These are phyloP conservation scores for Cladorhizidae sp. DNA, from an alignment of 37 sponge, comb jelly and placozoan genomes.

Conservation along the genomic window DNA sequence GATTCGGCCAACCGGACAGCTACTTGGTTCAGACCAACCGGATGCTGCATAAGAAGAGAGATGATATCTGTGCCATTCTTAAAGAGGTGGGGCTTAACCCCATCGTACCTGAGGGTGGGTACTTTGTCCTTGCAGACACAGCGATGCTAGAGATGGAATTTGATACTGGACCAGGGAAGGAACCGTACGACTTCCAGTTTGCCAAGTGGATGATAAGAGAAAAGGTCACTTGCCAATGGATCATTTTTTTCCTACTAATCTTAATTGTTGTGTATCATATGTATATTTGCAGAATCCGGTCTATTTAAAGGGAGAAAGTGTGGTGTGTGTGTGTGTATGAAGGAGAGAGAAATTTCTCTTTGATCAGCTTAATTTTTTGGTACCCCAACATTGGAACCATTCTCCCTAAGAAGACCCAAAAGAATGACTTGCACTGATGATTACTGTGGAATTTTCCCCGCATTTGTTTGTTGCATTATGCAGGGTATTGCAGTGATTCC, in stretches of 20 bases:
- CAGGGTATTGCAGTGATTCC: slow-evolving; percentile 91
- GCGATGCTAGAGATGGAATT: slow-evolving; percentile 57
- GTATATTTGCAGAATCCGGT: too few species aligned
- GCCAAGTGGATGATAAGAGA: slow-evolving; percentile 87
- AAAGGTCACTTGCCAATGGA: slow-evolving; percentile 44
- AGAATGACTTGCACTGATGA: too few species aligned
- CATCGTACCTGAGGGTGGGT: slow-evolving; percentile 91
- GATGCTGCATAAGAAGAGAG: slow-evolving; percentile 71
- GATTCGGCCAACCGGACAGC: slow-evolving; percentile 64
- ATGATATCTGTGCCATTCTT: slow-evolving; percentile 72
- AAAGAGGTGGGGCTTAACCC: slow-evolving; percentile 83
- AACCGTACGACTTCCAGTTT: slow-evolving; percentile 85
- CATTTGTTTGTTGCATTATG: background rate
- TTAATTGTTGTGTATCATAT: too few species aligned
- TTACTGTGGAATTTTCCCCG: too few species aligned
- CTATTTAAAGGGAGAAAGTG: too few species aligned
- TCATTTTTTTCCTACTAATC: too few species aligned
- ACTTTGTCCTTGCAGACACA: slow-evolving; percentile 93
- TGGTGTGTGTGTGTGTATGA: too few species aligned
- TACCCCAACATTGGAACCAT: too few species aligned
- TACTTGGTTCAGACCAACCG: slow-evolving; percentile 74
- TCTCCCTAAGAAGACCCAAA: too few species aligned
- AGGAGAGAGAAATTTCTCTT: too few species aligned
- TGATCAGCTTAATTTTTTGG: too few species aligned
- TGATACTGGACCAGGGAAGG: slow-evolving; percentile 34